Percentiles rank a stretch among this genome's conserved stretches.
Conservation (phyloP, 2,113 vertebrate species). For the Eretmochelys imbricata region DNA sequence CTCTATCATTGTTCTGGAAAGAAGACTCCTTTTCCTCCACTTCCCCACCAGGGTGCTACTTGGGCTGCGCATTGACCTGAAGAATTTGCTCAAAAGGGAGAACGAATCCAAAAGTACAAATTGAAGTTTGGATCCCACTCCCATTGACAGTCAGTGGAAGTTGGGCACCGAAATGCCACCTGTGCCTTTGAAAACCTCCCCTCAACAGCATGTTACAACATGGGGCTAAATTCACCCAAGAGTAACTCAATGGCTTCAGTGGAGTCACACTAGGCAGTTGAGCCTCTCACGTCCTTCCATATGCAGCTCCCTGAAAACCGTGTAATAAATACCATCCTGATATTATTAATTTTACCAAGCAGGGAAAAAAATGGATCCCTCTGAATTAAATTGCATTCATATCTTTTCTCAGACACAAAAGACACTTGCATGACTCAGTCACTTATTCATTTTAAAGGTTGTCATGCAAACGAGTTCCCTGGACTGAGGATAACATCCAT, state of each 20-base stretch:
- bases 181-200: slow-evolving; percentile 6
- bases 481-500: slow-evolving; percentile 67
- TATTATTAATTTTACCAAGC: slow-evolving; percentile 46
- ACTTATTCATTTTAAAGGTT: slow-evolving; percentile 76
- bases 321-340: background rate
- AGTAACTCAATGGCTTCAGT: background rate
- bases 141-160: background rate
- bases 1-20: background rate
- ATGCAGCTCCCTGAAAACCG: background rate
- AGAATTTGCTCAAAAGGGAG: background rate
- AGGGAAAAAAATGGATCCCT: slow-evolving; percentile 46
- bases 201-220: slow-evolving; percentile 29
- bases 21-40: background rate
- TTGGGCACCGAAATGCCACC: slow-evolving; percentile 43
- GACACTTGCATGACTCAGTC: slow-evolving; percentile 58
- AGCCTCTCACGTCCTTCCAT: background rate
- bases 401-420: slow-evolving; percentile 65
- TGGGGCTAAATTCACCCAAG: background rate
- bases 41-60: background rate
- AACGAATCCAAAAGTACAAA: background rate
- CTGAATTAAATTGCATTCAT: slow-evolving; percentile 57
- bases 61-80: background rate
- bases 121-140: slow-evolving; percentile 16
- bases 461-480: slow-evolving; percentile 71
- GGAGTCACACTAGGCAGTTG: background rate